Evolutionary conservation across 2,113 vertebrate genomes (phyloP).

Genomic region (Sylvilagus bachmani): DNA sequence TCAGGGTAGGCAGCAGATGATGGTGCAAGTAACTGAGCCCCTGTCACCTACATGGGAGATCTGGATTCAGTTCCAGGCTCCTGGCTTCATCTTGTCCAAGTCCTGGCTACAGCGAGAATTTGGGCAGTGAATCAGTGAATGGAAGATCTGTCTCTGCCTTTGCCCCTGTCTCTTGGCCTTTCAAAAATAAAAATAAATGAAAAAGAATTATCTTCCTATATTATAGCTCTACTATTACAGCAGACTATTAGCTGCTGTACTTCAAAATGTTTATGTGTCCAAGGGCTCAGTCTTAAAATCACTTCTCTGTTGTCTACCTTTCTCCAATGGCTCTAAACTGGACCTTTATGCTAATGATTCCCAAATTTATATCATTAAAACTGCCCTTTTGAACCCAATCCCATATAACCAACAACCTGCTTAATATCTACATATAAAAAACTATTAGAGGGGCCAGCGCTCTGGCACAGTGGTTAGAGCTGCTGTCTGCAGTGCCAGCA

Average conservation of each 20-base stretch:
- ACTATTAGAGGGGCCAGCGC: background rate
- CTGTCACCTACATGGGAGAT: too few species aligned
- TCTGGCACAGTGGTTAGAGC: too few species aligned
- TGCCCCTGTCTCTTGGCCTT: too few species aligned
- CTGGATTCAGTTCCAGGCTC: too few species aligned
- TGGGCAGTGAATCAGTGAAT: too few species aligned
- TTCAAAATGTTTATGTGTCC: background rate
- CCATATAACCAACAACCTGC: background rate
- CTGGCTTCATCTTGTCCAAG: too few species aligned
- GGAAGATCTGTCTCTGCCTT: too few species aligned
- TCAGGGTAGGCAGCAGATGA: too few species aligned
- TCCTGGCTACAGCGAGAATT: too few species aligned
- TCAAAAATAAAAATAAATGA: too few species aligned
- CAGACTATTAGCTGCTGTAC: background rate
- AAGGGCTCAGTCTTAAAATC: background rate
- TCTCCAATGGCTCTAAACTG: background rate
- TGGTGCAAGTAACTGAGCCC: too few species aligned
- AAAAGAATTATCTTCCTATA: background rate
- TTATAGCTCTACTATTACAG: background rate
- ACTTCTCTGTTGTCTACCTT: background rate
- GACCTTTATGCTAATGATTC: conserved; percentile 19
- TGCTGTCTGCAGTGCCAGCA: too few species aligned
- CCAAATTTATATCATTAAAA: conserved; percentile 23
- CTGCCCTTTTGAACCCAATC: background rate
- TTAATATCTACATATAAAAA: background rate